Percentiles rank a stretch among this genome's conserved stretches.
These are phyloP conservation scores for Idaea aversata DNA, from an alignment of 2,888 invertebrate species.

Conservation along the genomic window DNA sequence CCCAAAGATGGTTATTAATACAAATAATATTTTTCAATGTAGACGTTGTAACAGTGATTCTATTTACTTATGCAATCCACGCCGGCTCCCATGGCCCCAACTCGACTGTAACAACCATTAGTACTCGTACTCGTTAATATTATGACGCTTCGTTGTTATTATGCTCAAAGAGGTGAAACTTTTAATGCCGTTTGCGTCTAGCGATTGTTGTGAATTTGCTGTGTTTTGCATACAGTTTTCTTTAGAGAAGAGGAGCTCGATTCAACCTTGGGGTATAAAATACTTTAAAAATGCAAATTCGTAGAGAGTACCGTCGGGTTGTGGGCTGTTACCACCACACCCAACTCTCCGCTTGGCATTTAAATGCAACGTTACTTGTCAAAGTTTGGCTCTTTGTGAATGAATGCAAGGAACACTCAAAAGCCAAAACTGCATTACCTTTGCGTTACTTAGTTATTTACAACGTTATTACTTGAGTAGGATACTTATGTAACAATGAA, in stretches of 20 bases:
- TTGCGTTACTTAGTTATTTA: too few relatives aligned
- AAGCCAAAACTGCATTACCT: neutral
- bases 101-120: constrained; percentile 23
- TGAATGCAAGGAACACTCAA: constrained; percentile 48
- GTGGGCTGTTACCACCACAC: constrained; percentile 34
- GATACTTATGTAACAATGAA: too few relatives aligned
- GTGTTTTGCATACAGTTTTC: constrained; percentile 30
- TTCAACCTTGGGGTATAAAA: constrained; percentile 45
- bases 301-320: constrained; percentile 36
- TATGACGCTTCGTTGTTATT: constrained; percentile 35
- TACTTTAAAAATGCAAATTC: constrained; percentile 64
- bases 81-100: constrained; percentile 24
- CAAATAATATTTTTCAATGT: constrained; percentile 49
- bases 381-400: constrained; percentile 63
- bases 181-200: constrained; percentile 34
- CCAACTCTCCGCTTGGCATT: constrained; percentile 47
- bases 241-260: constrained; percentile 32
- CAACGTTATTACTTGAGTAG: too few relatives aligned
- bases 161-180: constrained; percentile 36
- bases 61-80: constrained; percentile 41
- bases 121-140: constrained; percentile 36
- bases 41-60: constrained; percentile 18
- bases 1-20: constrained; percentile 60
- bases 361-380: constrained; percentile 69
- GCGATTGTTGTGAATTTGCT: constrained; percentile 35